These are phyloP conservation scores for Perithous albicinctus DNA, from an alignment of 2,888 invertebrate species.

Conservation along the genomic window DNA sequence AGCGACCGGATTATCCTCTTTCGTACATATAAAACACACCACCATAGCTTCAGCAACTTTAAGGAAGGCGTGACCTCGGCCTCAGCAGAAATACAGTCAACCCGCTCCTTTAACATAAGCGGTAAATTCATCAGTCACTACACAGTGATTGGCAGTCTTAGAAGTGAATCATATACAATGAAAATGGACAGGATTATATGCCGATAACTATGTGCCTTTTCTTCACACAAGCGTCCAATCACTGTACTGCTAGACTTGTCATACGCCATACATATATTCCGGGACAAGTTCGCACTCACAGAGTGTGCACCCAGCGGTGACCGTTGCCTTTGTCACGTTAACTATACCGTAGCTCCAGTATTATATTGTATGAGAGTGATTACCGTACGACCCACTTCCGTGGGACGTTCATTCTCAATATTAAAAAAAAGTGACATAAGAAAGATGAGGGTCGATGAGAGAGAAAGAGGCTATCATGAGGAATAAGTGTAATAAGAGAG, in stretches of 20 bases:
- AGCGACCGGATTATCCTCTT: constrained; percentile 45
- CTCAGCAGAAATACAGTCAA: not conserved
- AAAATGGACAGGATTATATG: not conserved
- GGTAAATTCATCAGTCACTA: not conserved
- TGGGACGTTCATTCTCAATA: constrained; percentile 47
- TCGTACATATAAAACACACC: constrained; percentile 45
- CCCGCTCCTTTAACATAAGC: not conserved
- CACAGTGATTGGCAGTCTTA: not conserved
- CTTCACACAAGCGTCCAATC: not conserved
- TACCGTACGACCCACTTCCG: constrained; percentile 63
- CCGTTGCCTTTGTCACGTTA: constrained; percentile 57
- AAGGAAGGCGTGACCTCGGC: not conserved
- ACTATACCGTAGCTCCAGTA: constrained; percentile 55
- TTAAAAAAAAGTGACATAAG: constrained; percentile 51
- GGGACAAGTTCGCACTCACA: not conserved
- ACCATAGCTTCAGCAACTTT: constrained; percentile 38
- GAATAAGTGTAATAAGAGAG: constrained; percentile 42
- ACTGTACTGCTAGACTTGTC: not conserved
- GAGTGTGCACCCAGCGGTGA: constrained; percentile 1
- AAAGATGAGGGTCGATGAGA: constrained; percentile 43
- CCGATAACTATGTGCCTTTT: not conserved
- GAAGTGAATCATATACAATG: not conserved
- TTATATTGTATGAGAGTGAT: constrained; percentile 64
- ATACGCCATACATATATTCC: not conserved
- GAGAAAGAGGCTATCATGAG: constrained; percentile 23